Conservation (phyloP, 2,888 invertebrate species). For the Melolontha melolontha region DNA sequence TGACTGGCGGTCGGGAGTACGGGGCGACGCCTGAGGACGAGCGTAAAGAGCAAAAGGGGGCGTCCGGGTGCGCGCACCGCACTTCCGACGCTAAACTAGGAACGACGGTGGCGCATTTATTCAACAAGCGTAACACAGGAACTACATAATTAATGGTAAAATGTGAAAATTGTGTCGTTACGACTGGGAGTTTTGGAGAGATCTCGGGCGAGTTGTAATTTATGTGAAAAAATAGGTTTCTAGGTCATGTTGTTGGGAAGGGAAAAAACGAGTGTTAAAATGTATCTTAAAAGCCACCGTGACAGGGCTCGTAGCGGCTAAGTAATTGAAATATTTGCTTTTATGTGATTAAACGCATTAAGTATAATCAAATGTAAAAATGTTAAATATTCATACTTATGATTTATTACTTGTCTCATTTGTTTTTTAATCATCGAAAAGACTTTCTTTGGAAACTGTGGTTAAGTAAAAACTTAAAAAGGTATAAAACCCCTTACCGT, state of each 20-base stretch:
- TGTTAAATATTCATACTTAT: too few relatives aligned
- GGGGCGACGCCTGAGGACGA: slow-evolving; percentile 41
- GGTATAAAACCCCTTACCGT: too few relatives aligned
- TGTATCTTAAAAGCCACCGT: too few relatives aligned
- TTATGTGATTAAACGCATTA: too few relatives aligned
- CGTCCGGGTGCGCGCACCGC: slow-evolving; percentile 16
- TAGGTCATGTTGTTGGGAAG: background rate
- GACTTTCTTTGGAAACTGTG: too few relatives aligned
- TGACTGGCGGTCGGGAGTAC: slow-evolving; percentile 7
- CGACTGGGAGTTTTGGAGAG: slow-evolving; percentile 5
- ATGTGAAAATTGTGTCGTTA: slow-evolving; percentile 37
- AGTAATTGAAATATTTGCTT: too few relatives aligned
- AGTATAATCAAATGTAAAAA: too few relatives aligned
- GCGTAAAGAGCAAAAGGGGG: slow-evolving; percentile 32
- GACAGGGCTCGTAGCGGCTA: too few relatives aligned
- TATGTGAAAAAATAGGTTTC: slow-evolving; percentile 5
- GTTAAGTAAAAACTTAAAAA: too few relatives aligned
- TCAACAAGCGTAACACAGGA: slow-evolving; percentile 27
- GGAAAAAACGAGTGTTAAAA: too few relatives aligned
- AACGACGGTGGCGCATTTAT: slow-evolving; percentile 27
- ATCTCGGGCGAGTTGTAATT: slow-evolving; percentile 6
- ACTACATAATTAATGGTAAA: slow-evolving; percentile 38
- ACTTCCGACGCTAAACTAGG: slow-evolving; percentile 23
- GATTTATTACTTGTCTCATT: too few relatives aligned
- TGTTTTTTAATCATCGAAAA: too few relatives aligned